These are phyloP conservation scores for Plectropomus leopardus DNA, from an alignment of 2,113 vertebrate species.

Conservation along the genomic window DNA sequence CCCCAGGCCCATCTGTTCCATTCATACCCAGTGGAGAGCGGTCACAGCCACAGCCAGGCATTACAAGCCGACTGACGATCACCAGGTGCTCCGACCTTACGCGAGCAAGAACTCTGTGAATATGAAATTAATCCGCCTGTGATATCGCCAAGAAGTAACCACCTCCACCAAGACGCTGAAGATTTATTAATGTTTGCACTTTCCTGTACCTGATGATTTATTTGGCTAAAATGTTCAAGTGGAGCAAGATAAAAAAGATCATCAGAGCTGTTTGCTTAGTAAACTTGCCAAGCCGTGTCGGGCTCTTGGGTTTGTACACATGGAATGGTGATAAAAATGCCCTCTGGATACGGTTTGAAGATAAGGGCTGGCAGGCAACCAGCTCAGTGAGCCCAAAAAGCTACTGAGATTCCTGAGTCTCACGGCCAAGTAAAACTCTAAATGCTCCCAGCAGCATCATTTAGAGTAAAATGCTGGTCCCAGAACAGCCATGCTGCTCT, in stretches of 20 bases:
- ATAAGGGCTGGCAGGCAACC: conserved; percentile 60
- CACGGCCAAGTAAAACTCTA: conserved; percentile 30
- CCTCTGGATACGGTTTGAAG: conserved; percentile 52
- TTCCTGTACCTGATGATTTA: conserved; percentile 13
- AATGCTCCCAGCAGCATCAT: conserved; percentile 42
- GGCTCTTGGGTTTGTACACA: conserved; percentile 60
- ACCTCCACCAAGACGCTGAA: not conserved
- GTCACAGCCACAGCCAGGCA: conserved; percentile 35
- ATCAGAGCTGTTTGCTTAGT: conserved; percentile 48
- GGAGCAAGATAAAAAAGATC: conserved; percentile 43
- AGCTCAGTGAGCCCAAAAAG: conserved; percentile 24
- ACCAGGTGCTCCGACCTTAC: conserved; percentile 34
- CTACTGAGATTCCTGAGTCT: conserved; percentile 22
- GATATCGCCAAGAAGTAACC: conserved; percentile 19
- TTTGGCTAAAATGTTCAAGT: conserved; percentile 25
- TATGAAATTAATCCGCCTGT: not conserved
- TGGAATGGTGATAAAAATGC: conserved; percentile 60
- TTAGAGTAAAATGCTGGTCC: conserved; percentile 9
- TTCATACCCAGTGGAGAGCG: conserved; percentile 44
- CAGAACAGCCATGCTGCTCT: not conserved
- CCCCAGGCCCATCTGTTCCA: conserved; percentile 71
- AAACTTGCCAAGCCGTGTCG: conserved; percentile 12
- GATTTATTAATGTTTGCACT: conserved; percentile 45
- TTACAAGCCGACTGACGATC: conserved; percentile 36
- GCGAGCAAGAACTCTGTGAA: not conserved